Evolutionary conservation across 2,797 vertebrate genomes (phyloP), one percentile per base, ranked within the genome.

Genomic region (Galagoides demidoff): DNA sequence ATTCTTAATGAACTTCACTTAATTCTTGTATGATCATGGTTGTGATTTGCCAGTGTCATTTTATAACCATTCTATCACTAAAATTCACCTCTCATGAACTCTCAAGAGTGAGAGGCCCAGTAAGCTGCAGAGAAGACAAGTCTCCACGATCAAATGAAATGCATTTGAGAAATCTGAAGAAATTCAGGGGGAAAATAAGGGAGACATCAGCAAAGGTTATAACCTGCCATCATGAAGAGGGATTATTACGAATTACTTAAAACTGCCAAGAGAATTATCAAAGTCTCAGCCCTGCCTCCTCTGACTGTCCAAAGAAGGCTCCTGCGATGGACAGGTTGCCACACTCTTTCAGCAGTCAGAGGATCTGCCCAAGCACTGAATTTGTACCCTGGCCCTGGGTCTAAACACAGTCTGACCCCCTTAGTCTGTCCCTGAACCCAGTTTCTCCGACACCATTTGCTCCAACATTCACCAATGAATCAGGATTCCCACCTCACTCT

Each of bases 331-430:
- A 34, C 13, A 93, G 39, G 34, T 0, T 3, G 13, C n/a, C 11
- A 61, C 5, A 22, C 0, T 0, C 0, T 34, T 55, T 29, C 6
- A 34, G 57, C 13, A 34, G 22, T 59, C n/a, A 76, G 11, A 55
- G 29, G 2, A 29, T 76, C 34, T 49, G 3, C 23, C 10, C 6
- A 55, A 70, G 10, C 1, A 16, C 3, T 0, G 0, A 4, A 5
- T 37, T 12, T 17, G 0, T 55, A 0, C 22, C 6, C n/a, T 14
- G 2, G 2, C 14, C 49, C 29, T 76, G 39, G 31, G 66, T 83
- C n/a, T 19, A 6, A 71, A 57, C 23, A 37, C 1, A 1, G 10
- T 39, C n/a, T 34, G 55, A 66, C 74, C 63, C 57, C 25, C 31
- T 61, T 12, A 73, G 6, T 76, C 29, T n/a, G 7, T 11, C 34